Evolutionary conservation across 2,797 vertebrate species (phyloP), one percentile per base, ranked within the genome.

Genomic region (Lepidocolaptes lacrymiger): DNA sequence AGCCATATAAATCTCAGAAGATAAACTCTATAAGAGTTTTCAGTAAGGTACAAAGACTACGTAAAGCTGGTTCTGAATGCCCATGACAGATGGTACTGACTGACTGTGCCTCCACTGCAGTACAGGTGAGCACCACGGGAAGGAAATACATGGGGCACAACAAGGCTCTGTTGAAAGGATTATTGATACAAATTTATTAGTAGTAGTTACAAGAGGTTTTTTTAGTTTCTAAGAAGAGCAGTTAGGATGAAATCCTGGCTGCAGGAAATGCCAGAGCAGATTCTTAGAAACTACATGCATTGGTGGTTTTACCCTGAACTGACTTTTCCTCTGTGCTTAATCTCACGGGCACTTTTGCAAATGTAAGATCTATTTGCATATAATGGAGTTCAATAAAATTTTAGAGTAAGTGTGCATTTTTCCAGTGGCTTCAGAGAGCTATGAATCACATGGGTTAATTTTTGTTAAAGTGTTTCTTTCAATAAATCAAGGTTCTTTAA

Each of bases 1-100:
- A 94, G 52, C 66, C 21, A 44, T 52, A 37, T 43, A 91, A 84
- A 82, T 85, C 73, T 74, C 89, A 54, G 75, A 86, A 81, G 41
- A 88, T 67, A 80, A 66, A 34, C 22, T 58, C 13, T 26, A 7
- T 43, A 66, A 44, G 22, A 23, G 51, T 52, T 77, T 87, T 54
- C 14, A 55, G 17, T 21, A 30, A 63, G 23, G 30, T 54, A 36
- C 21, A 23, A 68, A 76, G 17, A n/a, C 14, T 56, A 24, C 0
- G 2, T 55, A 61, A 74, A 76, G 27, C 34, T 61, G 15, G 16
- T 41, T 81, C 41, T 71, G 66, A 55, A 39, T 22, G 24, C 26
- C 13, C 0, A 0, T 66, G 55, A 56, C 23, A 15, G 39, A 22
- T 34, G 14, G 34, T 49, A 24, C 5, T 30, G 54, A 58, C 22